phyloP scores from a whole-genome alignment of 30 jellyfish, hydroid and myxozoan species.

The Chrysaora quinquecirrha region DNA sequence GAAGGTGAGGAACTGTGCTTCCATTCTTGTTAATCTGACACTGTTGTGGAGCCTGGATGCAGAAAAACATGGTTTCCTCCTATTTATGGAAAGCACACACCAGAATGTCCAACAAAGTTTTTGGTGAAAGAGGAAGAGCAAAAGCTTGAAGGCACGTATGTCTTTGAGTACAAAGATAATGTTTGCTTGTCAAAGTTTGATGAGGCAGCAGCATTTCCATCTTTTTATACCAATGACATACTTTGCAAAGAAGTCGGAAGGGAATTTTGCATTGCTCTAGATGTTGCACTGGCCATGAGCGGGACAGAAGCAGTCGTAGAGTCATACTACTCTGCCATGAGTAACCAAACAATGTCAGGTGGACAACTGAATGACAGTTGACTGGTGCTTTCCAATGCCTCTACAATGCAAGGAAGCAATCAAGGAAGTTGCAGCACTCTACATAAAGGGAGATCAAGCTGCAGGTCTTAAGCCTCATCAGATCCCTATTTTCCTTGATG shows the following conservation, averaged over 20 bases:
- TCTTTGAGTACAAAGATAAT: neutral
- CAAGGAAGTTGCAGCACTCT: constrained; percentile 22
- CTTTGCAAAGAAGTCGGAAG: neutral
- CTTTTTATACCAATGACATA: constrained; percentile 17
- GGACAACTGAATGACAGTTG: constrained; percentile 40
- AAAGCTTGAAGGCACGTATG: too few species aligned
- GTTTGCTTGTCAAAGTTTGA: neutral
- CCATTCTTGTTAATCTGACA: neutral
- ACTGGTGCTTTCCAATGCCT: constrained; percentile 35
- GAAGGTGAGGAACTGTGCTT: neutral
- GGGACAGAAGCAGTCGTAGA: constrained; percentile 51
- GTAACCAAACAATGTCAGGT: constrained; percentile 18
- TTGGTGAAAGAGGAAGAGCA: too few species aligned
- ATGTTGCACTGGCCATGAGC: constrained; percentile 27
- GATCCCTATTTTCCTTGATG: constrained; percentile 6
- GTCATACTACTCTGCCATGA: constrained; percentile 20
- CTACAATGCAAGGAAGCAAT: neutral
- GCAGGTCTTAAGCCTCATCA: constrained; percentile 21
- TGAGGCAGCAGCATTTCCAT: neutral
- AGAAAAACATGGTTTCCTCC: neutral
- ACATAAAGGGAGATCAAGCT: constrained; percentile 15
- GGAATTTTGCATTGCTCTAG: constrained; percentile 22
- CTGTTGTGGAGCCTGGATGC: neutral
- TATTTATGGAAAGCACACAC: neutral
- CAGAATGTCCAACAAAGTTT: neutral